Base-by-base conservation (phyloP, 2,888 invertebrate genomes). In the Platycheirus albimanus region DNA sequence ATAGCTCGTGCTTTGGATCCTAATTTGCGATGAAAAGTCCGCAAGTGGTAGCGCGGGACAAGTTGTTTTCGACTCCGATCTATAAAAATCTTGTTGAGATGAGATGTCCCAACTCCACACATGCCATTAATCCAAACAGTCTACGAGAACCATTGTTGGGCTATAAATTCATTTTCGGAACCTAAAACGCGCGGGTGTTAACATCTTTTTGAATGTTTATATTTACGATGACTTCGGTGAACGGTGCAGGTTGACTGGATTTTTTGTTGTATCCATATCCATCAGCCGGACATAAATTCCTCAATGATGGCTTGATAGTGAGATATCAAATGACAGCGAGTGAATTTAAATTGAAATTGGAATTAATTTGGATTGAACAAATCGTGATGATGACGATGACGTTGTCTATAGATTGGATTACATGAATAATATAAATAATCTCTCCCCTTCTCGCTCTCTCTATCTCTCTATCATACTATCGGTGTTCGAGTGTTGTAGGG, bases 281-380 rank as follows among this genome's bases (percentile, higher is more conserved):
- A 19, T 51, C 61, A 61, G 41, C 10, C 19, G 58, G 58, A 43
- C 15, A 67, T 58, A 75, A 67, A 76, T 54, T 52, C 54, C 30
- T 70, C 47, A 77, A 8, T 15, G 38, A 45, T n/a, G n/a, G n/a
- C 15, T n/a, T 28, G 69, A 33, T 24, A 43, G 41, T 13, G 30
- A 13, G 11, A 8, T 72, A 78, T 78, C 78, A 52, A 45, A 72
- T 78, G 49, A 58, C 71, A 56, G 20, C 30, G 49, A 58, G 56
- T 71, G 13, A 54, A 78, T 78, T 78, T 78, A 72, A 72, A 78
- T 78, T 43, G 63, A 51, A 77, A 43, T 64, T 43, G 28, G 33
- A 54, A 69, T 54, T 54, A 52, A 67, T 24, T 70, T 47, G 69
- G 45, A 69, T 47, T 47, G 47, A 56, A 71, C 58, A 54, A 69